A percentile compares a stretch with the other conserved stretches of the same genome.
Evolutionary conservation across 2,888 invertebrate species (phyloP).

Genomic region (Sinohyriopsis cumingii): DNA sequence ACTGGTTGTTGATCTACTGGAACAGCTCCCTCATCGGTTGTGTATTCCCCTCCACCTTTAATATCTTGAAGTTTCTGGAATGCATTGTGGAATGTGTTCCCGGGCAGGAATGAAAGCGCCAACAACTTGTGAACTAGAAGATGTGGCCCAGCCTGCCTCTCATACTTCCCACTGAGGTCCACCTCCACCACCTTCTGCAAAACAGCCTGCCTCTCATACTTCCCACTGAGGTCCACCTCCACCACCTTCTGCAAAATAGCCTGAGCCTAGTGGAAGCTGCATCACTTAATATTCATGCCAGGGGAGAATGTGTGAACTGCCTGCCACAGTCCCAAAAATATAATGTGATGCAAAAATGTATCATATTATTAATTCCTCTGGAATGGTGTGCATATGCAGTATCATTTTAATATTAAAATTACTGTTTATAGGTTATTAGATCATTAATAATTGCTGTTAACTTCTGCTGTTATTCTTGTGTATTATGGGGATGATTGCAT

Average conservation of each 20-base stretch:
- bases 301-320: conserved; percentile 11
- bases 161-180: conserved; percentile 12
- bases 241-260: conserved; percentile 13
- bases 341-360: background rate
- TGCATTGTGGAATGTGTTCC: no score
- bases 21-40: conserved; percentile 4
- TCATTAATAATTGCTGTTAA: background rate
- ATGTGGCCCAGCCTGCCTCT: conserved; percentile 4
- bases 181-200: conserved; percentile 11
- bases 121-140: conserved; percentile 11
- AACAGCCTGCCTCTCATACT: conserved; percentile 15
- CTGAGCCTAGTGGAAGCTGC: conserved; percentile 23
- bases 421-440: no score
- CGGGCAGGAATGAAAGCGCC: conserved; percentile 19
- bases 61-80: conserved; percentile 11
- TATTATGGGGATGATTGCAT: no score
- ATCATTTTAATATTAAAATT: background rate
- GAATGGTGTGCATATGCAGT: background rate
- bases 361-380: background rate
- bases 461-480: no score
- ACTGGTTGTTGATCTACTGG: conserved; percentile 6
- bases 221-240: conserved; percentile 10
- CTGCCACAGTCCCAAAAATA: conserved; percentile 21
- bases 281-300: conserved; percentile 5
- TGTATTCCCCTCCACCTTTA: background rate